Percentiles rank a stretch among this genome's conserved stretches.
These are phyloP conservation scores for Anoplolepis gracilipes DNA, from an alignment of 1,140 invertebrate species.

Conservation along the genomic window DNA sequence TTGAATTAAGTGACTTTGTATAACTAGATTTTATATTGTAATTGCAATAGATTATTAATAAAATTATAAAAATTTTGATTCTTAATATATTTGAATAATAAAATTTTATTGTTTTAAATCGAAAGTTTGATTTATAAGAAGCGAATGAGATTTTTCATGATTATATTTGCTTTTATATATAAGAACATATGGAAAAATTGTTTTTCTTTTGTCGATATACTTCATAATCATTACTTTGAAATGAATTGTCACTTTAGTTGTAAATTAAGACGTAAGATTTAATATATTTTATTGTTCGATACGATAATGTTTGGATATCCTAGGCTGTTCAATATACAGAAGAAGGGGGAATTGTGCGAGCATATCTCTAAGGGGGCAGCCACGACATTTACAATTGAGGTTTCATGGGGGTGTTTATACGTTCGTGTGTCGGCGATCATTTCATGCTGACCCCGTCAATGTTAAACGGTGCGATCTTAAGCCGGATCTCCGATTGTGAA, in stretches of 20 bases:
- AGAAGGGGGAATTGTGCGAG: neutral
- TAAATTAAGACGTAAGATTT: neutral
- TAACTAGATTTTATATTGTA: no score
- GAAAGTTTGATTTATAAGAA: neutral
- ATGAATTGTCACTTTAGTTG: neutral
- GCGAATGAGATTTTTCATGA: neutral
- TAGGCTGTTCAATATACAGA: neutral
- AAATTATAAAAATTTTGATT: no score
- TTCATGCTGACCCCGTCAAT: constrained; percentile 57
- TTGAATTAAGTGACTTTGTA: no score
- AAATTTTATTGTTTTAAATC: no score
- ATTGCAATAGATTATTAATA: no score
- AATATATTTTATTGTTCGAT: neutral
- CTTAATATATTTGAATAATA: no score
- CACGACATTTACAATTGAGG: constrained; percentile 77
- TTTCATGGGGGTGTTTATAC: constrained; percentile 80
- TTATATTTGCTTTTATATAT: neutral
- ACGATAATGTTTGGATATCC: neutral
- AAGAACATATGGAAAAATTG: neutral
- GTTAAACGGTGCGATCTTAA: constrained; percentile 81
- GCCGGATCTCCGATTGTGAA: constrained; percentile 73
- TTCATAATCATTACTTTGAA: neutral
- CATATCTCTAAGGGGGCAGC: constrained; percentile 43
- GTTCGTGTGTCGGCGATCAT: constrained; percentile 50
- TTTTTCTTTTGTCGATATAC: neutral